phyloP scores from a whole-genome alignment of 2,888 invertebrate genomes.

The Tethea ocularis region DNA sequence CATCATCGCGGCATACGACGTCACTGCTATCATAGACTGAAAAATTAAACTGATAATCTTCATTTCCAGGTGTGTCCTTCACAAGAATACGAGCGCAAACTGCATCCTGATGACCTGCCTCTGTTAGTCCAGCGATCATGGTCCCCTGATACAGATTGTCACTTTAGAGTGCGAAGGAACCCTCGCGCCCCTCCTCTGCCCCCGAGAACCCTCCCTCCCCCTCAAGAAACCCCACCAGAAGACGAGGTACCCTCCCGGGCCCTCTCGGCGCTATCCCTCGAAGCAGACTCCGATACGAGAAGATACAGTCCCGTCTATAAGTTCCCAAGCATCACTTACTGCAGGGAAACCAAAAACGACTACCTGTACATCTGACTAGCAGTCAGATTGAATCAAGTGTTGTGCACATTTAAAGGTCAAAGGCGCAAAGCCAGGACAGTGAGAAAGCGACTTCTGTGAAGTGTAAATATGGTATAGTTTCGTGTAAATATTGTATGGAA shows the following conservation, averaged over 20 bases:
- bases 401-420: slow-evolving; percentile 39
- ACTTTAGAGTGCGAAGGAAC: slow-evolving; percentile 92
- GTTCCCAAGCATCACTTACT: slow-evolving; percentile 77
- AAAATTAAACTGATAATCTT: background rate
- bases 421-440: slow-evolving; percentile 43
- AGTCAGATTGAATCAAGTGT: slow-evolving; percentile 38
- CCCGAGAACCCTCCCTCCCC: slow-evolving; percentile 77
- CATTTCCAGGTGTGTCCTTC: slow-evolving; percentile 85
- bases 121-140: slow-evolving; percentile 91
- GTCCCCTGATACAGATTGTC: slow-evolving; percentile 88
- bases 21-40: too few species aligned
- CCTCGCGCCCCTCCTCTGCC: slow-evolving; percentile 92
- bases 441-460: slow-evolving; percentile 60
- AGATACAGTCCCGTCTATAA: slow-evolving; percentile 79
- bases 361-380: slow-evolving; percentile 78
- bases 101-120: slow-evolving; percentile 94
- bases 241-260: slow-evolving; percentile 71
- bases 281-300: slow-evolving; percentile 66
- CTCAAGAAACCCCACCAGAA: slow-evolving; percentile 51
- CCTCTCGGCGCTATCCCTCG: slow-evolving; percentile 73
- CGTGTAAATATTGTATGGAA: slow-evolving; percentile 64
- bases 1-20: too few species aligned
- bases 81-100: slow-evolving; percentile 93
- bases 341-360: slow-evolving; percentile 75
- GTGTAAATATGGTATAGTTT: slow-evolving; percentile 58